These are phyloP conservation scores for Drosophila colorata DNA, from an alignment of 2,888 invertebrate species.

Conservation along the genomic window DNA sequence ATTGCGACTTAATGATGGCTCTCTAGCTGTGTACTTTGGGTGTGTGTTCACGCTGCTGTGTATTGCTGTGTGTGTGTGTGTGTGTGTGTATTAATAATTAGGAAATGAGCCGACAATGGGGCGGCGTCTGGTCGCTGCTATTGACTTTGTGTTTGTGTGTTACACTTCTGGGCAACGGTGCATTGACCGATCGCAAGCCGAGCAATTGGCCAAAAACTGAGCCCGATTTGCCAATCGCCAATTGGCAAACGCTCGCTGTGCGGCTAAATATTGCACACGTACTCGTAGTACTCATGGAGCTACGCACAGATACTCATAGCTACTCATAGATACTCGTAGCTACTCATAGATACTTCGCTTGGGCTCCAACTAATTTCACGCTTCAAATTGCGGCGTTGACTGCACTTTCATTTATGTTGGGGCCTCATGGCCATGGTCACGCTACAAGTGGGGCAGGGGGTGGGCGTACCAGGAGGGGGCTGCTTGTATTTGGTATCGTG, in stretches of 20 bases:
- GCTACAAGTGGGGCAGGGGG: slow-evolving; percentile 10
- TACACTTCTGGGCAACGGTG: slow-evolving; percentile 65
- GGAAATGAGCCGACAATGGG: slow-evolving; percentile 70
- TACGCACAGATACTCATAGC: slow-evolving; percentile 11
- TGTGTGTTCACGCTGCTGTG: slow-evolving; percentile 7
- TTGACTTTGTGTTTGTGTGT: slow-evolving; percentile 59
- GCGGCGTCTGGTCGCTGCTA: slow-evolving; percentile 55
- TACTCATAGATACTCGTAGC: slow-evolving; percentile 16
- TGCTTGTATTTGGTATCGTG: slow-evolving; percentile 49
- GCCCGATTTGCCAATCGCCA: slow-evolving; percentile 22
- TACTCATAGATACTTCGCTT: slow-evolving; percentile 15
- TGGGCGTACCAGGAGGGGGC: not conserved
- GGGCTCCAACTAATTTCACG: slow-evolving; percentile 80
- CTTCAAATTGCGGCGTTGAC: slow-evolving; percentile 77
- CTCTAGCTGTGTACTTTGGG: slow-evolving; percentile 36
- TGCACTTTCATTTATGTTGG: slow-evolving; percentile 58
- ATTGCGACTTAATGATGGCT: slow-evolving; percentile 80
- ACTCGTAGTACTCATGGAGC: slow-evolving; percentile 23
- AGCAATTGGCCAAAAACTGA: slow-evolving; percentile 51
- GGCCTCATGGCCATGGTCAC: slow-evolving; percentile 43
- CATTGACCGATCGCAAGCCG: slow-evolving; percentile 51
- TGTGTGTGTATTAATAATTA: slow-evolving; percentile 68
- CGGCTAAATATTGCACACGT: not conserved
- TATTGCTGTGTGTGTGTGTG: slow-evolving; percentile 5
- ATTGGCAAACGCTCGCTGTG: no score